Conservation (phyloP, 1,140 invertebrate species). For the Dufourea novaeangliae region DNA sequence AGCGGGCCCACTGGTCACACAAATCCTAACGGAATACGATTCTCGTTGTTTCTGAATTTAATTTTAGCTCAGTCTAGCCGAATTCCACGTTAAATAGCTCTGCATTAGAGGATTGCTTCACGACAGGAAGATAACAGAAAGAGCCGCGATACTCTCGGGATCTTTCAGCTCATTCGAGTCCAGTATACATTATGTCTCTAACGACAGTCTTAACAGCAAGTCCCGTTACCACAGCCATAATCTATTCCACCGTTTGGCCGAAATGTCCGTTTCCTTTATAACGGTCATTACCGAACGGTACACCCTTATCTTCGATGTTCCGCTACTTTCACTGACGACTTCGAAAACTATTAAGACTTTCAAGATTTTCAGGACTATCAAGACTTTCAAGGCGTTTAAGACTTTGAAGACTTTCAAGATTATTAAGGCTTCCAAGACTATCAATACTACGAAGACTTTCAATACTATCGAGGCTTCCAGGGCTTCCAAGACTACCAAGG, state of each 20-base stretch:
- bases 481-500: too few species aligned
- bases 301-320: background rate
- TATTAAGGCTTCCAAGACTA: too few species aligned
- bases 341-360: background rate
- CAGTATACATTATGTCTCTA: background rate
- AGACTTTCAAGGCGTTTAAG: too few species aligned
- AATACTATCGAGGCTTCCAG: too few species aligned
- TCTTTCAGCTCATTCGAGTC: too few species aligned
- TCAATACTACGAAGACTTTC: too few species aligned
- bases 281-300: background rate
- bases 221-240: background rate
- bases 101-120: conserved; percentile 6
- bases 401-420: too few species aligned
- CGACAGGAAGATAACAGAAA: conserved; percentile 5
- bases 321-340: conserved; percentile 8
- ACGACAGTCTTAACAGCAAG: too few species aligned
- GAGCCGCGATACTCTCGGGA: background rate
- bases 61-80: background rate
- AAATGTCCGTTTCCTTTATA: background rate
- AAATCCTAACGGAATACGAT: too few species aligned
- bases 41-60: background rate
- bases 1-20: too few species aligned
- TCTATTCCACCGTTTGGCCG: background rate
- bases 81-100: conserved; percentile 17
- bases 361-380: background rate